Evolutionary conservation across 2,797 vertebrate species (phyloP).

Genomic region (Xerus rutilus): DNA sequence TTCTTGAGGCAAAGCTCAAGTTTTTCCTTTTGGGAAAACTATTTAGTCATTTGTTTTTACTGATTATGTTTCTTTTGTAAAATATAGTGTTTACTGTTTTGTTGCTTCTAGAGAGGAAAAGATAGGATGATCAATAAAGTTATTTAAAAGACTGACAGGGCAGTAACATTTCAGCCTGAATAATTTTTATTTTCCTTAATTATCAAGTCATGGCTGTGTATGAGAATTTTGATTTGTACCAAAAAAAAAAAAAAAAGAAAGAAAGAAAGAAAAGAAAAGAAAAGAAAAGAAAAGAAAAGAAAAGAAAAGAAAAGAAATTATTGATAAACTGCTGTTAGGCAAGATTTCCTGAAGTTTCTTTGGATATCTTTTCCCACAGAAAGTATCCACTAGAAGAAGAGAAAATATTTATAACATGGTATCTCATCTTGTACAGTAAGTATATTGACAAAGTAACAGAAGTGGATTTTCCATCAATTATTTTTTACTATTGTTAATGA

Average conservation of each 20-base stretch:
- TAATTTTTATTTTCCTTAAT: neutral
- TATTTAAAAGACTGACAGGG: neutral
- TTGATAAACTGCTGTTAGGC: neutral
- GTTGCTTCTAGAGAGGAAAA: neutral
- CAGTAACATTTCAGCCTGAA: neutral
- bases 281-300: neutral
- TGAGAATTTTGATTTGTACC: neutral
- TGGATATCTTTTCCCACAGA: neutral
- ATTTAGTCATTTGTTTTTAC: slow-evolving; percentile 42
- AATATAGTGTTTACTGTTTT: slow-evolving; percentile 29
- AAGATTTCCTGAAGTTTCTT: neutral
- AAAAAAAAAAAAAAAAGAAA: neutral
- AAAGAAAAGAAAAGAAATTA: neutral
- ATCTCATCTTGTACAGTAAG: neutral
- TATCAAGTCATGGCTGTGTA: neutral
- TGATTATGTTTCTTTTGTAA: slow-evolving; percentile 42
- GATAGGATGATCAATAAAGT: slow-evolving; percentile 25
- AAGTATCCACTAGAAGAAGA: neutral
- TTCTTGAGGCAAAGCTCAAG: neutral
- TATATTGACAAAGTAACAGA: neutral
- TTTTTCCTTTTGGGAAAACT: slow-evolving; percentile 44
- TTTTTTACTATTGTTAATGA: neutral
- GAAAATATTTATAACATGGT: neutral
- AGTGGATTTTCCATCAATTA: neutral
- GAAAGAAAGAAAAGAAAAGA: too few relatives aligned